Base-by-base conservation (phyloP, 2,797 vertebrate genomes). In the Poliocrania exsul region DNA sequence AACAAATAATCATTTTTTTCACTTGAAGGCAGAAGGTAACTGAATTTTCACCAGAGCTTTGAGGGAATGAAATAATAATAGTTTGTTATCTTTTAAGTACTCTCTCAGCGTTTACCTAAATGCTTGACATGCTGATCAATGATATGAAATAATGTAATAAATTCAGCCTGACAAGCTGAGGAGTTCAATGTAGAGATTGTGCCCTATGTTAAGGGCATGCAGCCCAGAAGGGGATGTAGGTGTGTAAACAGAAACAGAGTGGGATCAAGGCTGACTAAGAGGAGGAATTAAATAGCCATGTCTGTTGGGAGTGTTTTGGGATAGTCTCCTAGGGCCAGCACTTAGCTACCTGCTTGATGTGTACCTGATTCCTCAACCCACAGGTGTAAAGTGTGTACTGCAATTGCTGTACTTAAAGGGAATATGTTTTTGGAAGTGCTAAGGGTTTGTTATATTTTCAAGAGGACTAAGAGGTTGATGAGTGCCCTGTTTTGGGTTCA, bases 321-420 rank as follows among this genome's bases (percentile, higher is more conserved):
- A 60, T 8, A 70, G 38, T 11, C 9, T 42, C 25, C 26, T 75
- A 29, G 26, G 44, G 25, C 9, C 20, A 82, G 6, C 25, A 44
- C 28, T 56, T 26, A 58, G 35, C 51, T 51, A 7, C 31, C 16
- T 53, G 23, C 29, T 56, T 70, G 31, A 31, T 1, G 2, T 13
- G 5, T 72, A 25, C 10, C n/a, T n/a, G 4, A 58, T 74, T 79
- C 11, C 25, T 82, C 75, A 54, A 58, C 42, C 24, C 5, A 0
- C 0, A 0, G 7, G 17, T 66, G 8, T 62, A 58, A 77, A 73
- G 7, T 33, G 2, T 9, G 5, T n/a, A 26, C n/a, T 91, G 67
- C 8, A 73, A 3, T 49, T 70, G 13, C 25, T 64, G 60, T 49
- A 56, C 40, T 73, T 71, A 38, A 50, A 58, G n/a, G 20, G 25